Conservation (phyloP, 2,113 vertebrate species). For the Patagioenas fasciata region DNA sequence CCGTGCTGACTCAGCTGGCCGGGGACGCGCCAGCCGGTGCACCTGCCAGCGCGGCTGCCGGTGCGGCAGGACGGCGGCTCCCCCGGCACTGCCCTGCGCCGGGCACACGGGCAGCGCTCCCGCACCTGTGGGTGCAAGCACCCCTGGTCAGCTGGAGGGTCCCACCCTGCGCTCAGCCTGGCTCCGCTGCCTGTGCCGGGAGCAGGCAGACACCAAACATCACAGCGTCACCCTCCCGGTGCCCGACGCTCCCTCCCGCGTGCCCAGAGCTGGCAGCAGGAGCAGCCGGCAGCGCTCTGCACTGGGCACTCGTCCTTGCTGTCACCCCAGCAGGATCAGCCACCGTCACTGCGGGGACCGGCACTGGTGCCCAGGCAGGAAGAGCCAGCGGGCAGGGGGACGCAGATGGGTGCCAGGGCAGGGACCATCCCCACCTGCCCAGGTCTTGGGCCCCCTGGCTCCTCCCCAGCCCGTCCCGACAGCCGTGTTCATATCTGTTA, state of each 20-base stretch:
- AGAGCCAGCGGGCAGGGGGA: neutral
- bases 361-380: neutral
- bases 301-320: neutral
- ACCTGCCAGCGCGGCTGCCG: neutral
- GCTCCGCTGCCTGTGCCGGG: accelerated
- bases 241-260: neutral
- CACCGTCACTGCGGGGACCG: accelerated
- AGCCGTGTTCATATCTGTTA: constrained; percentile 57
- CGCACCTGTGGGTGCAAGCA: neutral
- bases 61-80: neutral
- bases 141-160: neutral
- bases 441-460: neutral
- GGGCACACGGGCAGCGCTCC: accelerated
- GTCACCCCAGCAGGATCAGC: neutral
- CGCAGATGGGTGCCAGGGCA: accelerated
- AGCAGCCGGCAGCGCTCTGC: neutral
- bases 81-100: accelerated
- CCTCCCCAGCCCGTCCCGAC: constrained; percentile 30
- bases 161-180: accelerated
- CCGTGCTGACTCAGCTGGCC: constrained; percentile 7
- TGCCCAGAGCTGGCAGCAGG: neutral
- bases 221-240: accelerated
- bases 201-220: accelerated
- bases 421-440: neutral
- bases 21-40: neutral